Evolutionary conservation across 1,140 invertebrate species (phyloP), one percentile per base, ranked within the genome.

Genomic region (Tetragnatha versicolor): DNA sequence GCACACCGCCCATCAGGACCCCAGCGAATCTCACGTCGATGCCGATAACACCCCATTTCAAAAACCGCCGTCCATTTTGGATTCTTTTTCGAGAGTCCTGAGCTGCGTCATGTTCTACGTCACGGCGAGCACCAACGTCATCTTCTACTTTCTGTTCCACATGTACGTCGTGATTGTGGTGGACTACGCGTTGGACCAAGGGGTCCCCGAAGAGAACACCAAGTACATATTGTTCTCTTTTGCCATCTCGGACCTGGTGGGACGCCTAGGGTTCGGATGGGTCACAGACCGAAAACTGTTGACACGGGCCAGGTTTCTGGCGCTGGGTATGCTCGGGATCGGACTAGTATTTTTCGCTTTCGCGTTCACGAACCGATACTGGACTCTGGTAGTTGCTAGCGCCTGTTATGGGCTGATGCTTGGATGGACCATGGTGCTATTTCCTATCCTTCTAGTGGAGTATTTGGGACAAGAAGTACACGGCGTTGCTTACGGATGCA

Each of bases 111-210:
- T 73, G 51, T 82, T 81, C 51, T 65, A 66, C 42, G 14, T 81
- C 3, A 66, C 82, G 2, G 35, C 69, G 12, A 4, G 58, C 17
- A 79, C 63, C 7, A 79, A 47, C 29, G 42, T 68, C 29, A 60
- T 35, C 22, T 79, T 79, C 39, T 79, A 60, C 29, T 68, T 79
- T 7, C 9, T 58, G n/a, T 60, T 51, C 14, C 76, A 68, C 20
- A 60, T 68, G 63, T 79, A 37, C 20, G 37, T 66, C 12, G 55
- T 80, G n/a, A 72, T 83, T 17, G 79, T 83, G 0, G 53, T 81
- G 7, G 82, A 83, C 39, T 83, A 75, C 45, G 77, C 68, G 1
- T 25, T 83, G 14, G 82, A 83, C 60, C 29, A 33, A 12, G 66
- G 65, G 7, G 33, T 80, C 12, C 35, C 31, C 1, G 20, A 47